phyloP scores from a whole-genome alignment of 2,888 invertebrate genomes.

The Melieria crassipennis region DNA sequence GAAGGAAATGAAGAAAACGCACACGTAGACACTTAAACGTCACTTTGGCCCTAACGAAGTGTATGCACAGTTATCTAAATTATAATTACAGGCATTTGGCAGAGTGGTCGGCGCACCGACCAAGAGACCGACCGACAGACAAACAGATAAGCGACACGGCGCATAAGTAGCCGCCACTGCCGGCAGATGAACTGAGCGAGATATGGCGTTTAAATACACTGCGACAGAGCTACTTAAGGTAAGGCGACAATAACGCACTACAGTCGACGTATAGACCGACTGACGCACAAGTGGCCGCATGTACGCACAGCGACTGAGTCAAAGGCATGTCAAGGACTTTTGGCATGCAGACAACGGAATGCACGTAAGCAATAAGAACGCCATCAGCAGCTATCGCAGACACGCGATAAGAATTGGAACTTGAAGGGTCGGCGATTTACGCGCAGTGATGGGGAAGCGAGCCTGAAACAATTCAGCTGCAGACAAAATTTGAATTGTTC shows the following conservation, averaged over 20 bases:
- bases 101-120: not conserved
- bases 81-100: not conserved
- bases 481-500: no score
- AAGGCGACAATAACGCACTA: not conserved
- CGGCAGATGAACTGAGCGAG: no score
- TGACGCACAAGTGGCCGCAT: not conserved
- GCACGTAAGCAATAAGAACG: no score
- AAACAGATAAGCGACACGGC: not conserved
- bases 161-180: no score
- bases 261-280: not conserved
- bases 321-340: constrained; percentile 8
- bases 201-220: no score
- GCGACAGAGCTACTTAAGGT: no score
- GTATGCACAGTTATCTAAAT: constrained; percentile 6
- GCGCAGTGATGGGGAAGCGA: no score
- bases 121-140: not conserved
- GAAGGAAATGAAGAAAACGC: not conserved
- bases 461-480: no score
- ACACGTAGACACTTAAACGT: not conserved
- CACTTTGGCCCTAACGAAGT: not conserved
- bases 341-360: not conserved
- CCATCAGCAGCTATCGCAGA: no score
- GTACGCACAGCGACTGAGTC: not conserved
- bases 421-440: no score
- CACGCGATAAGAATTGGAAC: no score